Evolutionary conservation across 2,797 vertebrate species (phyloP).

Genomic region (Mus minutoides): DNA sequence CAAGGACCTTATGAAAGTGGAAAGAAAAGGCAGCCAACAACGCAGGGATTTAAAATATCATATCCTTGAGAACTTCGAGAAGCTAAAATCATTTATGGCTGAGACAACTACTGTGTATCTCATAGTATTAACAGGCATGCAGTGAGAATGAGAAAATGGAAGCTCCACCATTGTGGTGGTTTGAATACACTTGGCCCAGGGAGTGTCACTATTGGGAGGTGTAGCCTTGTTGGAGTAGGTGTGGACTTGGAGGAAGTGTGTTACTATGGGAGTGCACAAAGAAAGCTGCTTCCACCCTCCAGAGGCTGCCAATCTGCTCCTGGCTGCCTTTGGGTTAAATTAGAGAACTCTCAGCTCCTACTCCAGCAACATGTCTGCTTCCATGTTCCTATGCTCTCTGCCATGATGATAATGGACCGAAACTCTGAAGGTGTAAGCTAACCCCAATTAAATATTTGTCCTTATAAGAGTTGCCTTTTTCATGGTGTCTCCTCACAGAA

Average conservation of each 20-base stretch:
- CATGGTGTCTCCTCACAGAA: neutral
- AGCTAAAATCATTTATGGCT: neutral
- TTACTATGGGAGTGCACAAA: too few species aligned
- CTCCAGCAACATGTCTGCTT: neutral
- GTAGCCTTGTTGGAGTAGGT: too few species aligned
- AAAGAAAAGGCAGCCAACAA: neutral
- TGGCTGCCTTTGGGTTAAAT: neutral
- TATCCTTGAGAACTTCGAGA: neutral
- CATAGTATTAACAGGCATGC: neutral
- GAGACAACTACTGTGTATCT: neutral
- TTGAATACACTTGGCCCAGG: too few species aligned
- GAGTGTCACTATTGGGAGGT: too few species aligned
- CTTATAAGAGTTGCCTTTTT: neutral
- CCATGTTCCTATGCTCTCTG: neutral
- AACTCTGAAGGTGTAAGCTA: neutral
- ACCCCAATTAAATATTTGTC: neutral
- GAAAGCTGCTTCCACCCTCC: neutral
- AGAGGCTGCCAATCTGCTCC: neutral
- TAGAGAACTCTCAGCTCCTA: neutral
- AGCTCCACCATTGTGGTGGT: neutral
- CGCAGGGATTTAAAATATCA: neutral
- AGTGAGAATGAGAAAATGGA: neutral
- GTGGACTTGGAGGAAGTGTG: too few species aligned
- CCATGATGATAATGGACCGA: neutral
- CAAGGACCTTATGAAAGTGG: neutral